These are phyloP conservation scores for Rhizomys pruinosus DNA, from an alignment of 2,113 vertebrate species.

Conservation along the genomic window DNA sequence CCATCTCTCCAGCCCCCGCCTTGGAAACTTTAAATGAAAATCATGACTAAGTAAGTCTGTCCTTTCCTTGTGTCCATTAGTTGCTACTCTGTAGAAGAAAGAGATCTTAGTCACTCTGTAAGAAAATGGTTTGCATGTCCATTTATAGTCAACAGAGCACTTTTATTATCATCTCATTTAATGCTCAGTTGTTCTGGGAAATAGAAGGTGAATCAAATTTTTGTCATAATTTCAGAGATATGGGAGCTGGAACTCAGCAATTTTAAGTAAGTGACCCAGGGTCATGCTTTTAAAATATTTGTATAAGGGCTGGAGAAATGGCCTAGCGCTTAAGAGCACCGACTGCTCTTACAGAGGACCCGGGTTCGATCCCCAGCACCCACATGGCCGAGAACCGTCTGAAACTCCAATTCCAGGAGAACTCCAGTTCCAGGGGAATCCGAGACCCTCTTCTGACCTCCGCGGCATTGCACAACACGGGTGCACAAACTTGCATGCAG, in stretches of 20 bases:
- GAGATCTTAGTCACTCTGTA: neutral
- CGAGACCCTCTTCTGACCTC: no score
- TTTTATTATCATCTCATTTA: neutral
- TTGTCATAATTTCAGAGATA: neutral
- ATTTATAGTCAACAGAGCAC: neutral
- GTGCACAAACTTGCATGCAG: no score
- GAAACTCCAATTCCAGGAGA: no score
- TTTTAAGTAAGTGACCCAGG: neutral
- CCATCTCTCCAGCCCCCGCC: no score
- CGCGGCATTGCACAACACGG: no score
- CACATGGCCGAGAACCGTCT: no score
- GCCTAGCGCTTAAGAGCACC: no score
- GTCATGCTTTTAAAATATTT: neutral
- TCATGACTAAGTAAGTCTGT: neutral
- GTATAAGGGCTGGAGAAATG: no score
- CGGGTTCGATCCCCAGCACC: no score
- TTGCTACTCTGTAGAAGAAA: neutral
- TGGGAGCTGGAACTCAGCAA: neutral
- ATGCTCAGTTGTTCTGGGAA: constrained; percentile 28
- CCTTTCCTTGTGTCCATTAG: neutral
- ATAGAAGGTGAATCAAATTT: neutral
- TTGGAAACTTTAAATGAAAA: no score
- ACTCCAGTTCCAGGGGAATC: no score
- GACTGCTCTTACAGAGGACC: no score
- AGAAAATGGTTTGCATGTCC: neutral